phyloP scores from a whole-genome alignment of 92 coral and sea anemone species.

The Epizoanthus fatuus region DNA sequence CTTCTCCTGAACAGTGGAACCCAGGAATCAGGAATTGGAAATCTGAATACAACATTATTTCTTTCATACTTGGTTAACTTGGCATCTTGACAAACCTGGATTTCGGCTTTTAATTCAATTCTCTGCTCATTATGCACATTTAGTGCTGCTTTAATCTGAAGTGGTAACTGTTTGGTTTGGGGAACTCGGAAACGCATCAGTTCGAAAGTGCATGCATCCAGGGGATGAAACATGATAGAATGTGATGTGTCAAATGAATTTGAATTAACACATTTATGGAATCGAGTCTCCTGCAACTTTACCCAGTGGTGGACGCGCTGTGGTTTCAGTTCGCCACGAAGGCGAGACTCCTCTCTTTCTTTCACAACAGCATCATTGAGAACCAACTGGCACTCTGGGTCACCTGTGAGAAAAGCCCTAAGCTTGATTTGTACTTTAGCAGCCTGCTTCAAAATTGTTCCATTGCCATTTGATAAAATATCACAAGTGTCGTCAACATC shows the following conservation, averaged over 20 bases:
- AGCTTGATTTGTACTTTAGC: constrained; percentile 85
- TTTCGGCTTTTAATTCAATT: constrained; percentile 93
- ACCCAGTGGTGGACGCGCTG: constrained; percentile 98
- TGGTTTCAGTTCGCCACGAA: constrained; percentile 93
- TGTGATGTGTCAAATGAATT: constrained; percentile 80
- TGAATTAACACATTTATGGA: constrained; percentile 88
- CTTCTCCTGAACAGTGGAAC: constrained; percentile 93
- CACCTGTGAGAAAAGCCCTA: constrained; percentile 94
- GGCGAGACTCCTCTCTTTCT: constrained; percentile 91
- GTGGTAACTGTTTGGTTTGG: constrained; percentile 90
- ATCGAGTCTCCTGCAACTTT: constrained; percentile 75
- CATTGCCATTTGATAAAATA: constrained; percentile 84
- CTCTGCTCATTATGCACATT: constrained; percentile 87
- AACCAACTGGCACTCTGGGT: constrained; percentile 96
- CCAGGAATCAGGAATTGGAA: constrained; percentile 98
- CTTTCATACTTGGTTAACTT: constrained; percentile 94
- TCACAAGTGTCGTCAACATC: constrained; percentile 91
- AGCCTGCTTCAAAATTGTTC: constrained; percentile 83
- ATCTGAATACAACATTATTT: constrained; percentile 89
- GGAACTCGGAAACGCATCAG: constrained; percentile 97
- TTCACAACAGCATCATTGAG: constrained; percentile 85
- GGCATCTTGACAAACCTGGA: constrained; percentile 93
- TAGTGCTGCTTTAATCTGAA: constrained; percentile 78
- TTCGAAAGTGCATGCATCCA: constrained; percentile 99
- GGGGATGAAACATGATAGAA: constrained; percentile 90